Evolutionary conservation across 64 coral and sea anemone species (phyloP).

Genomic region (Actinia tenebrosa): DNA sequence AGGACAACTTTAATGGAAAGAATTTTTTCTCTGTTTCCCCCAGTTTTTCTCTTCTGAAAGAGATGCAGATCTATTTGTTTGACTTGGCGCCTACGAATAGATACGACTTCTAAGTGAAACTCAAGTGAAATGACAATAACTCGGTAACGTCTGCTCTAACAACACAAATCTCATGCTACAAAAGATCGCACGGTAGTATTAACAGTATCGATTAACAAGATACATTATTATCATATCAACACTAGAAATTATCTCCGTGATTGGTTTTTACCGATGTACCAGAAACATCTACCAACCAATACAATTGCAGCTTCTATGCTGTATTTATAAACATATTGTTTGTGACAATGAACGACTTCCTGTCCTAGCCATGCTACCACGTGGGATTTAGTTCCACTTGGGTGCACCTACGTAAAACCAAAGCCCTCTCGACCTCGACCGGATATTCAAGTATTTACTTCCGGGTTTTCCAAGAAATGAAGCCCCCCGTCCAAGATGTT

Average conservation of each 20-base stretch:
- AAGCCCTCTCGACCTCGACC: slow-evolving; percentile 3
- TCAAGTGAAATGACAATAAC: too few species aligned
- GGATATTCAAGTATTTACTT: slow-evolving; percentile 4
- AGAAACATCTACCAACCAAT: neutral
- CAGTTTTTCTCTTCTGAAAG: neutral
- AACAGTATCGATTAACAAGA: too few species aligned
- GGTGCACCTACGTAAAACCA: slow-evolving; percentile 1
- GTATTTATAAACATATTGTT: neutral
- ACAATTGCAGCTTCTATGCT: neutral
- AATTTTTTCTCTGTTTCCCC: neutral
- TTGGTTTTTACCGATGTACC: neutral
- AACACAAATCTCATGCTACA: neutral
- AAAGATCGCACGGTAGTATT: too few species aligned
- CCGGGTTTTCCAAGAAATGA: slow-evolving; percentile 7
- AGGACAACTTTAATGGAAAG: neutral
- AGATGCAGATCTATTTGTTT: neutral
- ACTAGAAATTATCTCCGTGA: too few species aligned
- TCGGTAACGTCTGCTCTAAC: neutral
- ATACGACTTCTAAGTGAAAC: too few species aligned
- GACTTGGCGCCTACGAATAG: neutral
- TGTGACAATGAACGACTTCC: neutral
- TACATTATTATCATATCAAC: too few species aligned
- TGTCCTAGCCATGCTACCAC: neutral
- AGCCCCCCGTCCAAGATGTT: neutral
- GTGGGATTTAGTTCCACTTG: neutral